Conservation (phyloP, 2,888 invertebrate genomes). For the Drosophila paranaensis region DNA sequence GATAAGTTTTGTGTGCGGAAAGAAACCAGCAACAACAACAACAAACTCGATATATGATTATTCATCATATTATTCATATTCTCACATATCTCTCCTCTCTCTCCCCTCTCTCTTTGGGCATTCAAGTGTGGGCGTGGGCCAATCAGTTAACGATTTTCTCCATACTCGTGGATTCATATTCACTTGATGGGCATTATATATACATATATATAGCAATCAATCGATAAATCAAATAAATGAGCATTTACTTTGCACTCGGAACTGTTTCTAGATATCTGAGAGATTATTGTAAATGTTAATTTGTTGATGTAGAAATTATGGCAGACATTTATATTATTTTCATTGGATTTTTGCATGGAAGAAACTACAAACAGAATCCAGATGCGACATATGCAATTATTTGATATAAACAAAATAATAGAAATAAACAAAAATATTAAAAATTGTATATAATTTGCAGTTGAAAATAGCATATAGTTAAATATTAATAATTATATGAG, state of each 20-base stretch:
- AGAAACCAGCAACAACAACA: slow-evolving; percentile 2
- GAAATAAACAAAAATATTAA: background rate
- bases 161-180: slow-evolving; percentile 6
- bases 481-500: background rate
- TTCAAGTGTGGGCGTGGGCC: slow-evolving; percentile 17
- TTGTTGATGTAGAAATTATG: background rate
- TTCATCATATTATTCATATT: slow-evolving; percentile 30
- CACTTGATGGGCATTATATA: background rate
- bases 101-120: background rate
- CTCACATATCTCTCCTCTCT: too few relatives aligned
- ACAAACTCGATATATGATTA: slow-evolving; percentile 17
- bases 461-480: background rate
- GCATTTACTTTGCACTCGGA: background rate
- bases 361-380: background rate
- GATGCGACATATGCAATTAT: too few relatives aligned
- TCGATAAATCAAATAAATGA: background rate
- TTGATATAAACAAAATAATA: too few relatives aligned
- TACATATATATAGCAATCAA: slow-evolving; percentile 4
- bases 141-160: slow-evolving; percentile 17
- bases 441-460: background rate
- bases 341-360: too few relatives aligned
- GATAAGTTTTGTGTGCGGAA: slow-evolving; percentile 36
- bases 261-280: background rate
- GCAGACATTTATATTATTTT: background rate
- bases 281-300: background rate